These are phyloP conservation scores for Lithobates pipiens DNA, from an alignment of 2,797 vertebrate species.

Conservation along the genomic window DNA sequence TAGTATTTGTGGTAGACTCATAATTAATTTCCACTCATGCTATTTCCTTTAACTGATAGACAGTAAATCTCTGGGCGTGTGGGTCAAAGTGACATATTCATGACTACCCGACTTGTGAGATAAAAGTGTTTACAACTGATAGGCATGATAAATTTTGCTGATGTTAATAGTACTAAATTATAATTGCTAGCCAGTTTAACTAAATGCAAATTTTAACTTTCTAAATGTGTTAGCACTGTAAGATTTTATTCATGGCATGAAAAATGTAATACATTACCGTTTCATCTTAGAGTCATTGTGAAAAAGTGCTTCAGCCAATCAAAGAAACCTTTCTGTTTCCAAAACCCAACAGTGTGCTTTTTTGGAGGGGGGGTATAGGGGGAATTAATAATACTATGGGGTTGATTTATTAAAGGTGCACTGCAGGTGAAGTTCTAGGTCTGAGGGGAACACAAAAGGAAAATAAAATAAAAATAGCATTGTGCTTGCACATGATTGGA, in stretches of 20 bases:
- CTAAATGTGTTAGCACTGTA: background rate
- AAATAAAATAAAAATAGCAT: too few relatives aligned
- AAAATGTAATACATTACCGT: too few relatives aligned
- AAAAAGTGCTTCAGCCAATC: too few relatives aligned
- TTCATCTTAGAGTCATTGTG: too few relatives aligned
- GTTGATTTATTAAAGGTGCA: too few relatives aligned
- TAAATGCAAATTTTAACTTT: background rate
- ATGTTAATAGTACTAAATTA: constrained; percentile 12
- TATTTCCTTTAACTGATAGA: constrained; percentile 29
- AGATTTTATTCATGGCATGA: background rate
- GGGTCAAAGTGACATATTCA: constrained; percentile 49
- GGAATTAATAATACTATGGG: too few relatives aligned
- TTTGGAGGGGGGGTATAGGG: too few relatives aligned
- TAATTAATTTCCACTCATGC: constrained; percentile 49
- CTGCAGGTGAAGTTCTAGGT: too few relatives aligned
- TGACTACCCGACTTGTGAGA: constrained; percentile 37
- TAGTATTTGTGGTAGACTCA: constrained; percentile 28
- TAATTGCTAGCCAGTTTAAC: constrained; percentile 16
- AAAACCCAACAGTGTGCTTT: too few relatives aligned
- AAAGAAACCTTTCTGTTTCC: too few relatives aligned
- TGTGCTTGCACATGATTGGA: too few relatives aligned
- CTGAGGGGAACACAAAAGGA: too few relatives aligned
- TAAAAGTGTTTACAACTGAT: constrained; percentile 37
- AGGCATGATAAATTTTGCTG: constrained; percentile 37
- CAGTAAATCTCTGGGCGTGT: constrained; percentile 29